phyloP scores from a whole-genome alignment of 2,113 vertebrate species.

The Romanogobio albipinnatus region DNA sequence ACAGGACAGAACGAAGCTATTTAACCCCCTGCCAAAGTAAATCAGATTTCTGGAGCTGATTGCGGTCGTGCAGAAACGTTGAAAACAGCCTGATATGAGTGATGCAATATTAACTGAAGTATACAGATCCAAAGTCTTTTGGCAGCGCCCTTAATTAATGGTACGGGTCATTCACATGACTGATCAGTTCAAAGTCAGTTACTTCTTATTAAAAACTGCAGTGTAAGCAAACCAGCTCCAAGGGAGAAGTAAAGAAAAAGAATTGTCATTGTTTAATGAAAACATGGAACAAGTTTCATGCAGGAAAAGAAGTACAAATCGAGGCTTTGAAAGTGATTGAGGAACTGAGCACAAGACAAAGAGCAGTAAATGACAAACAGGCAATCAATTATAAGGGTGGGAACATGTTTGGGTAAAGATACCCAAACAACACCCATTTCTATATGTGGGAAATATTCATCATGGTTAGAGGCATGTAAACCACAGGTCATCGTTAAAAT shows the following conservation, averaged over 20 bases:
- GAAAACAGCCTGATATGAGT: background rate
- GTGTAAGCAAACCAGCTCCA: conserved; percentile 16
- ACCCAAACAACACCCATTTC: background rate
- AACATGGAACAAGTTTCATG: conserved; percentile 7
- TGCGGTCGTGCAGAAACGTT: background rate
- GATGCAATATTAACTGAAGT: background rate
- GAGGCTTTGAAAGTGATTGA: background rate
- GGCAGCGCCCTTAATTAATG: background rate
- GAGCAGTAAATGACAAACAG: background rate
- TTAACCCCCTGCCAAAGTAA: background rate
- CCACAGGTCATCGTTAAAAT: background rate
- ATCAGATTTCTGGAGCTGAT: conserved; percentile 23
- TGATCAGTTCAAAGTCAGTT: background rate
- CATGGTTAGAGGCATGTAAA: background rate
- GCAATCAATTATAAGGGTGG: background rate
- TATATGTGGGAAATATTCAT: background rate
- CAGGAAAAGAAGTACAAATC: background rate
- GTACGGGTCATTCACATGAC: background rate
- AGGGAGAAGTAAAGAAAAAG: conserved; percentile 42
- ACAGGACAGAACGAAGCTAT: background rate
- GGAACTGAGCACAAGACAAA: background rate
- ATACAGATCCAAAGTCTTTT: background rate
- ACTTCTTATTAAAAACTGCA: background rate
- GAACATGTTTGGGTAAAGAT: background rate
- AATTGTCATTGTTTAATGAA: conserved; percentile 7